Evolutionary conservation across 2,797 vertebrate genomes (phyloP).

Genomic region (Rhinophrynus dorsalis): DNA sequence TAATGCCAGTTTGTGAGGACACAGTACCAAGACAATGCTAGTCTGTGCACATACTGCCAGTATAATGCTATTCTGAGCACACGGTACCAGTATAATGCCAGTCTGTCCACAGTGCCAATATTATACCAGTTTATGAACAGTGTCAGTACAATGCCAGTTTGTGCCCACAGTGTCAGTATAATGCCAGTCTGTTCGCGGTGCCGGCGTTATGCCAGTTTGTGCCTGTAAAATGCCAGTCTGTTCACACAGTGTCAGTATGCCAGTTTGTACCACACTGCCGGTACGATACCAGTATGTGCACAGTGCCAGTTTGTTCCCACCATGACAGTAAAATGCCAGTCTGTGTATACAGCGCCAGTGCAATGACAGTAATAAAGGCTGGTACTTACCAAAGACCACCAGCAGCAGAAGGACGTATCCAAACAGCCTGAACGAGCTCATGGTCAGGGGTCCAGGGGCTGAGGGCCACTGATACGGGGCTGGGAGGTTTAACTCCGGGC

Average conservation of each 20-base stretch:
- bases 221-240: not conserved
- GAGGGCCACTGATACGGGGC: not conserved
- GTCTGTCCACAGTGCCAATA: not conserved
- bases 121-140: not conserved
- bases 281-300: not conserved
- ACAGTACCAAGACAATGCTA: not conserved
- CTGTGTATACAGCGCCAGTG: not conserved
- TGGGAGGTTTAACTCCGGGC: not conserved
- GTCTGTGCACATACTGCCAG: not conserved
- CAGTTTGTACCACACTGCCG: not conserved
- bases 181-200: not conserved
- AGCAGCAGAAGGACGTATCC: conserved; percentile 37
- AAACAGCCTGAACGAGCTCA: conserved; percentile 22
- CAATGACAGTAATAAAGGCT: not conserved
- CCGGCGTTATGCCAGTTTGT: not conserved
- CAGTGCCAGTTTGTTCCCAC: not conserved
- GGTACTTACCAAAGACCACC: conserved; percentile 35
- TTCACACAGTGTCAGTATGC: not conserved
- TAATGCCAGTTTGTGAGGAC: too few relatives aligned
- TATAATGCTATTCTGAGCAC: too few relatives aligned
- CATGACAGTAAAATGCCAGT: not conserved
- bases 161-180: not conserved
- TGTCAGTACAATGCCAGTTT: not conserved
- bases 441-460: conserved; percentile 15
- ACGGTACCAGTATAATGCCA: not conserved